Evolutionary conservation across 2,113 vertebrate species (phyloP), one percentile per base, ranked within the genome.

Genomic region (Rhabdomys dilectus): DNA sequence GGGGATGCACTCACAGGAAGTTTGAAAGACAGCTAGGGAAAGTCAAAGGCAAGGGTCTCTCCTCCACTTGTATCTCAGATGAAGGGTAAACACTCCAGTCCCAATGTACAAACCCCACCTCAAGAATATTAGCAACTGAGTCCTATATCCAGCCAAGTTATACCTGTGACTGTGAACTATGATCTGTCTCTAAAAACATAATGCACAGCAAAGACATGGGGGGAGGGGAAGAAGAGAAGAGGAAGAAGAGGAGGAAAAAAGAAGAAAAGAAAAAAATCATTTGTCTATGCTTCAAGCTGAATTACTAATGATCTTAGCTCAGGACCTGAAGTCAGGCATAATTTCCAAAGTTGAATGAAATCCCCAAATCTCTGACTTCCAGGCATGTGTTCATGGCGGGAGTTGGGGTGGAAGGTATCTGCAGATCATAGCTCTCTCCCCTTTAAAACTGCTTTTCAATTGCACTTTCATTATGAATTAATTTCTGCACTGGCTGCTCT

Each of bases 401-500:
- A 66, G 29, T 73, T 8, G 76, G 66, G 22, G 1, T 17, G 7
- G 1, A 39, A 1, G 31, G 60, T 0, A 1, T 81, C 34, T 56
- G 45, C 62, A 34, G 76, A 64, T 58, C 84, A 7, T 19, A 48
- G 15, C 21, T 15, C 45, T 34, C 66, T 70, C 48, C 97, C 93
- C 64, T 64, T n/a, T 60, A 92, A 97, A 96, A 81, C 68, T 56
- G 91, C 95, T 98, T 96, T 98, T 98, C 98, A 98, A 98, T 98
- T 98, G 97, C 70, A 82, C 93, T 97, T 98, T 97, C 98, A 98
- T 42, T 97, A 96, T 86, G 94, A 98, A 98, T 91, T 97, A 97
- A 39, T 98, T 98, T 97, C 98, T 96, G 94, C 95, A 97, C 97
- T 98, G 96, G 98, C 24, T 60, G 95, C 98, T 97, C 95, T 96